Evolutionary conservation across 2,888 invertebrate genomes (phyloP).

Genomic region (Tolmerus cingulatus): DNA sequence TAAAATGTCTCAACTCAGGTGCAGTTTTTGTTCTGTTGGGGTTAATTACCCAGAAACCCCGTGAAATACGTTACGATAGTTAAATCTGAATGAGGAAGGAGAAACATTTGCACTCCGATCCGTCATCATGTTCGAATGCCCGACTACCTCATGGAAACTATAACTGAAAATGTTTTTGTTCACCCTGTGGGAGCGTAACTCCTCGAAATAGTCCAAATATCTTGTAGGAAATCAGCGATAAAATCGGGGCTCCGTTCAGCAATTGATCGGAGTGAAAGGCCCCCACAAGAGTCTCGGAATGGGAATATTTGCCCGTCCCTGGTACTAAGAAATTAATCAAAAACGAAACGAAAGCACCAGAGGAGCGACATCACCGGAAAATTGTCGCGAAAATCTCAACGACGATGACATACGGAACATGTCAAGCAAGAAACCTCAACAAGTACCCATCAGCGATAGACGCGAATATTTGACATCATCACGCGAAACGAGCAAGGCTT

Average conservation of each 20-base stretch:
- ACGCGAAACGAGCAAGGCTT: neutral
- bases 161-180: slow-evolving; percentile 3
- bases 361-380: slow-evolving; percentile 3
- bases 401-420: slow-evolving; percentile 17
- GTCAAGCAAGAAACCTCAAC: slow-evolving; percentile 33
- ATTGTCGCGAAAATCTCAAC: slow-evolving; percentile 29
- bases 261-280: slow-evolving; percentile 19
- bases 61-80: neutral
- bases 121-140: neutral
- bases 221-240: slow-evolving; percentile 30
- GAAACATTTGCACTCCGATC: neutral
- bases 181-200: neutral
- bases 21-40: neutral
- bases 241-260: neutral
- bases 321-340: slow-evolving; percentile 31
- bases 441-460: slow-evolving; percentile 18
- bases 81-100: neutral
- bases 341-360: neutral
- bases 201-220: slow-evolving; percentile 4
- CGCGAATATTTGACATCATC: slow-evolving; percentile 27
- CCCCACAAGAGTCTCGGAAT: neutral
- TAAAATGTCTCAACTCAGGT: neutral
- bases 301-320: neutral
- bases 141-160: neutral
- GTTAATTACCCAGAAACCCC: neutral